Conservation (phyloP, 2,113 vertebrate genomes). For the Himantopus leucocephalus region DNA sequence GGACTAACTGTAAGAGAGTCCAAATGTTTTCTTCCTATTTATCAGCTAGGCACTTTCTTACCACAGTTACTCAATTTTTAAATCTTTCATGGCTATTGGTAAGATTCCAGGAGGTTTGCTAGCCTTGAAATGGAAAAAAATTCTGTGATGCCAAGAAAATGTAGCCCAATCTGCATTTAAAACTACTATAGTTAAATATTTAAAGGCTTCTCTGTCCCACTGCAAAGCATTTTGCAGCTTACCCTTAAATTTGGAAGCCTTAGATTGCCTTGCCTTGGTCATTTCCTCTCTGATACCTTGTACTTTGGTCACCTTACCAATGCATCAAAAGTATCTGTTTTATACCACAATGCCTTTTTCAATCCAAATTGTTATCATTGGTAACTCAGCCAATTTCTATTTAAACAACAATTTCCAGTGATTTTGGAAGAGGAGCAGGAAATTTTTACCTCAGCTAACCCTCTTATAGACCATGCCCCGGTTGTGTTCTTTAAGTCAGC, state of each 20-base stretch:
- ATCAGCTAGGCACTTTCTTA: constrained; percentile 69
- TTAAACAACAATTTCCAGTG: constrained; percentile 67
- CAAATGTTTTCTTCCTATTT: constrained; percentile 61
- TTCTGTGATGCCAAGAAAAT: constrained; percentile 71
- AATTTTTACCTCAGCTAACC: constrained; percentile 59
- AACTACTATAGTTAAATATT: constrained; percentile 73
- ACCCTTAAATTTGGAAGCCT: constrained; percentile 51
- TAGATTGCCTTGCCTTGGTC: constrained; percentile 64
- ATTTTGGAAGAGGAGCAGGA: constrained; percentile 62
- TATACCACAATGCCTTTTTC: constrained; percentile 45
- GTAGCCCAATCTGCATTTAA: constrained; percentile 74
- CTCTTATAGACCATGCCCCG: constrained; percentile 24
- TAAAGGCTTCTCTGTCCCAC: constrained; percentile 64
- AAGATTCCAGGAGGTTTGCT: constrained; percentile 75
- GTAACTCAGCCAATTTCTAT: constrained; percentile 61
- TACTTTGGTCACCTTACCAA: constrained; percentile 49
- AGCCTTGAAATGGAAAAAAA: constrained; percentile 78
- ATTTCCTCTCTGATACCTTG: constrained; percentile 62
- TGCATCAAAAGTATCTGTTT: constrained; percentile 58
- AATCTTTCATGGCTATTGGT: constrained; percentile 73
- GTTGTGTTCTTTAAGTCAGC: constrained; percentile 33
- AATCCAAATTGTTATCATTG: constrained; percentile 57
- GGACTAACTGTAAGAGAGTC: not conserved
- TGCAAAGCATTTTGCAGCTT: constrained; percentile 68
- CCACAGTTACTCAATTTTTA: constrained; percentile 74